Conservation (phyloP, 1,140 invertebrate genomes). For the Plectus sambesii region DNA sequence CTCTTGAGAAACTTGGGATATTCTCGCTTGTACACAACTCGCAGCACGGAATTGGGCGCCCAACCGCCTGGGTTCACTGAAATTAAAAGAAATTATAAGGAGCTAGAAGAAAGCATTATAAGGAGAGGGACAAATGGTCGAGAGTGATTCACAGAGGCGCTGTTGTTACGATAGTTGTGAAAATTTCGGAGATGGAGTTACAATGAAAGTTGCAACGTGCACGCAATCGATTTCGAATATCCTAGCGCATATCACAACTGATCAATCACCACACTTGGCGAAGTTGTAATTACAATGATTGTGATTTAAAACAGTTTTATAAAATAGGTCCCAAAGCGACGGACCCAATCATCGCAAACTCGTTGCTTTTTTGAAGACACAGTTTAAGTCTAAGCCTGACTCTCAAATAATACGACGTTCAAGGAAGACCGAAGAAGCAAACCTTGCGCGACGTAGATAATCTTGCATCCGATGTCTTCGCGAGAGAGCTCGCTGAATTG, state of each 20-base stretch:
- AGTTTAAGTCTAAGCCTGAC: neutral
- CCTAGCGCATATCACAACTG: no score
- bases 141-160: conserved; percentile 1
- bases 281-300: no score
- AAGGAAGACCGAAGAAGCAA: conserved; percentile 47
- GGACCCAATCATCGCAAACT: no score
- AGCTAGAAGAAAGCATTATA: no score
- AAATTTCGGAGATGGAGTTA: no score
- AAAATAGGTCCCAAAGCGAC: no score
- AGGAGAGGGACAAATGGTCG: no score
- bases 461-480: conserved; percentile 86
- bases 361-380: no score
- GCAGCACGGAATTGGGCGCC: conserved; percentile 86
- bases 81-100: conserved; percentile 45
- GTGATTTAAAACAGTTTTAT: no score
- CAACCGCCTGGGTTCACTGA: conserved; percentile 90
- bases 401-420: conserved; percentile 6
- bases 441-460: conserved; percentile 98
- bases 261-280: no score
- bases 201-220: no score
- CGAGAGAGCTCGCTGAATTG: conserved; percentile 55
- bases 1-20: conserved; percentile 97
- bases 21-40: conserved; percentile 93
- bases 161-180: conserved; percentile 12
- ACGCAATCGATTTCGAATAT: no score